Evolutionary conservation across 2,888 invertebrate genomes (phyloP).

Genomic region (Tinea semifulvella): DNA sequence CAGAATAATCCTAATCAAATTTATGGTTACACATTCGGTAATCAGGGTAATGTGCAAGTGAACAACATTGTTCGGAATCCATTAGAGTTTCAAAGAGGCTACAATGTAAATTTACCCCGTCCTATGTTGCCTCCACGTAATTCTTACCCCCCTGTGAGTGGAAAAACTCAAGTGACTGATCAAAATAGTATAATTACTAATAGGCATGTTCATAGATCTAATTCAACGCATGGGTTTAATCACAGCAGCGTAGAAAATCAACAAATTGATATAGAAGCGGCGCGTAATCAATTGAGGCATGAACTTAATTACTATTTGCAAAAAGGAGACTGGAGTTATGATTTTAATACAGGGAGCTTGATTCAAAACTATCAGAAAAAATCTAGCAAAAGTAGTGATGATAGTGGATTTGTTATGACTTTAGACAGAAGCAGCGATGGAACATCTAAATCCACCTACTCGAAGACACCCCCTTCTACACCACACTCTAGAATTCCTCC

Average conservation of each 20-base stretch:
- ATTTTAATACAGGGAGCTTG: slow-evolving; percentile 56
- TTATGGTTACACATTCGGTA: slow-evolving; percentile 62
- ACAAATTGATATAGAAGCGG: slow-evolving; percentile 50
- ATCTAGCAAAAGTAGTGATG: slow-evolving; percentile 61
- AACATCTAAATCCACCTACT: slow-evolving; percentile 57
- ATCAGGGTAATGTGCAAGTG: slow-evolving; percentile 61
- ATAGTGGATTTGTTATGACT: slow-evolving; percentile 61
- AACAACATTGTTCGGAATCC: slow-evolving; percentile 64
- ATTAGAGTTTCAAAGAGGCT: slow-evolving; percentile 65
- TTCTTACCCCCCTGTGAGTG: slow-evolving; percentile 69
- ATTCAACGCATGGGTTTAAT: slow-evolving; percentile 68
- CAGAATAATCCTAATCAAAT: slow-evolving; percentile 55
- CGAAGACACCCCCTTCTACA: slow-evolving; percentile 58
- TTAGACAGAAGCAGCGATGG: slow-evolving; percentile 61
- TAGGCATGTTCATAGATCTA: slow-evolving; percentile 69
- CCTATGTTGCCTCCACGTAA: slow-evolving; percentile 69
- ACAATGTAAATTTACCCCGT: slow-evolving; percentile 65
- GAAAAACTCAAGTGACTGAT: slow-evolving; percentile 63
- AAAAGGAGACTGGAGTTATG: slow-evolving; percentile 62
- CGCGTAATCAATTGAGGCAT: slow-evolving; percentile 55
- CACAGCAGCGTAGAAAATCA: slow-evolving; percentile 50
- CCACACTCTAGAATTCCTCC: slow-evolving; percentile 58
- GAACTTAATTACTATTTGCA: slow-evolving; percentile 59
- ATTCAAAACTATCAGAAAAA: slow-evolving; percentile 62
- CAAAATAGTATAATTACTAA: slow-evolving; percentile 56